Percentiles rank a stretch among this genome's conserved stretches.
Evolutionary conservation across 1,140 invertebrate genomes (phyloP).

Genomic region (Acromyrmex charruanus): DNA sequence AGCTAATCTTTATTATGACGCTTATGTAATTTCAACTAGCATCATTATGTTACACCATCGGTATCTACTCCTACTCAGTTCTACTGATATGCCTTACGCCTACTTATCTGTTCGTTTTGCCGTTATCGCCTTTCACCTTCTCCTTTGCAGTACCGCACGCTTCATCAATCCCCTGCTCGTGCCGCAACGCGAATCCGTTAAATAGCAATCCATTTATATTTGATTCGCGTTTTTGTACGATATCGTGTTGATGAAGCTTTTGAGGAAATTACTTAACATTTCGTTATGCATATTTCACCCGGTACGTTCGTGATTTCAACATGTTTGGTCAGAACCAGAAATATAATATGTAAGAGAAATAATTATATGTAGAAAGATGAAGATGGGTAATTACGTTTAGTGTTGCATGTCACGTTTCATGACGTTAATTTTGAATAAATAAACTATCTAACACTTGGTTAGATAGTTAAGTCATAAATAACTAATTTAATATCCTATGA

Average conservation of each 20-base stretch:
- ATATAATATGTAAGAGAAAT: slow-evolving; percentile 17
- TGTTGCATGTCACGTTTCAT: background rate
- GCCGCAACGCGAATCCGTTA: slow-evolving; percentile 36
- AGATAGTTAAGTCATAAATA: background rate
- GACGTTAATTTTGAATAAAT: slow-evolving; percentile 6
- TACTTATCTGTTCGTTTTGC: slow-evolving; percentile 53
- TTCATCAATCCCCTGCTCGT: slow-evolving; percentile 47
- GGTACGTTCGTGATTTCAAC: background rate
- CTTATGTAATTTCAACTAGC: slow-evolving; percentile 44
- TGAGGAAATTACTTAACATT: slow-evolving; percentile 25
- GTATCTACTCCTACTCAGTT: slow-evolving; percentile 14
- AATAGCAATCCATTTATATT: slow-evolving; percentile 28
- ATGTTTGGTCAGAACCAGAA: background rate
- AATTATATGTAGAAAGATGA: slow-evolving; percentile 10
- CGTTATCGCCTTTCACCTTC: slow-evolving; percentile 60
- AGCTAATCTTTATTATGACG: slow-evolving; percentile 44
- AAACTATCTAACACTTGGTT: background rate
- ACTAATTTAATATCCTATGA: background rate
- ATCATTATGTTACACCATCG: slow-evolving; percentile 46
- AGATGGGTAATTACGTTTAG: background rate
- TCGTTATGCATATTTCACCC: slow-evolving; percentile 28
- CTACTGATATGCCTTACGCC: slow-evolving; percentile 46
- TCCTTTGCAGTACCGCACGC: slow-evolving; percentile 16
- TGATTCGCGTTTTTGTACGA: slow-evolving; percentile 17
- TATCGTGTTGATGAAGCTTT: slow-evolving; percentile 31